These are phyloP conservation scores for Orchestia grillus DNA, from an alignment of 1,140 invertebrate genomes.

Conservation along the genomic window DNA sequence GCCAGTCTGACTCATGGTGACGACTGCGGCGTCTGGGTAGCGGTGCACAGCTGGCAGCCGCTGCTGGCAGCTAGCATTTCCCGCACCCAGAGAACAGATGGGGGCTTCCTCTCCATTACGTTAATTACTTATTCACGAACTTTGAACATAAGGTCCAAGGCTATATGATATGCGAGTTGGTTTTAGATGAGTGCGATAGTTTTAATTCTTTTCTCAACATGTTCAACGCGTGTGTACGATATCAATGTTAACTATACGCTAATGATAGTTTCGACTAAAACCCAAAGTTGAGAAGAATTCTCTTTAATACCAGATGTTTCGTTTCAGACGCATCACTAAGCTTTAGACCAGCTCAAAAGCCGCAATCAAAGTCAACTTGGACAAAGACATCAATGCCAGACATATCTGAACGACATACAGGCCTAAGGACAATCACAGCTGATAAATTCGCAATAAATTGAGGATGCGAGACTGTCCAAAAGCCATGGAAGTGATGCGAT, in stretches of 20 bases:
- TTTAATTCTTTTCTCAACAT: too few relatives aligned
- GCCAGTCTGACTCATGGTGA: neutral
- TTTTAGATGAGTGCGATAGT: neutral
- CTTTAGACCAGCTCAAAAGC: neutral
- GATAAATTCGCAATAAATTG: conserved; percentile 41
- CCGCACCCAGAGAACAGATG: neutral
- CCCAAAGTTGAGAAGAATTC: neutral
- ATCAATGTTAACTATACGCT: too few relatives aligned
- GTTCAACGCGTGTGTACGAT: too few relatives aligned
- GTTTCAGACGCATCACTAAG: neutral
- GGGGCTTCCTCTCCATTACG: neutral
- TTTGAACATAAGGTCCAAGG: neutral
- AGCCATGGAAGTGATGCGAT: conserved; percentile 6
- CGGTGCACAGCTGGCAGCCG: neutral
- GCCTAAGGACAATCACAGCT: conserved; percentile 10
- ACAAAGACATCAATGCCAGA: conserved; percentile 22
- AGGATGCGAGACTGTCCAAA: neutral
- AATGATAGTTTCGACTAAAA: neutral
- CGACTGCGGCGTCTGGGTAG: too few relatives aligned
- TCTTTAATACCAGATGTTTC: neutral
- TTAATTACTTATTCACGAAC: neutral
- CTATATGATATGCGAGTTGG: neutral
- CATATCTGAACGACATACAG: neutral
- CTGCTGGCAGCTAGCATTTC: neutral
- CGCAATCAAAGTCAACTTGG: neutral